phyloP scores from a whole-genome alignment of 2,797 vertebrate genomes.

The Aphelocoma californica region DNA sequence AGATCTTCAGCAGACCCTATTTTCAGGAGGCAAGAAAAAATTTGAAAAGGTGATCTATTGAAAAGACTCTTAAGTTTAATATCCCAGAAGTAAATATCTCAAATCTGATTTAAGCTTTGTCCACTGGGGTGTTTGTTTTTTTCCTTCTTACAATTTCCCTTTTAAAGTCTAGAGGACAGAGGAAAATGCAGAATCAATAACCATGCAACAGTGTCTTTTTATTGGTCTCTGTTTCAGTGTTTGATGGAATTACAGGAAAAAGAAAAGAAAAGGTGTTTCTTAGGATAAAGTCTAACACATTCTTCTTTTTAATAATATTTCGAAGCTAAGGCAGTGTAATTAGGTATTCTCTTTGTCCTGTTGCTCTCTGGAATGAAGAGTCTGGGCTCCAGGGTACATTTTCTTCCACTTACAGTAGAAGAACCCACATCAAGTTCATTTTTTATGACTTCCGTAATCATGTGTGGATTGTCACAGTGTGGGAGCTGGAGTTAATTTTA shows the following conservation, averaged over 20 bases:
- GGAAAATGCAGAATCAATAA: slow-evolving; percentile 14
- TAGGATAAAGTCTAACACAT: neutral
- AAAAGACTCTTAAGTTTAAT: neutral
- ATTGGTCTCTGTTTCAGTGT: neutral
- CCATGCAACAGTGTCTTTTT: neutral
- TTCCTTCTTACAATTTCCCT: neutral
- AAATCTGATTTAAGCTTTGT: neutral
- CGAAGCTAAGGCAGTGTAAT: neutral
- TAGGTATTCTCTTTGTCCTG: neutral
- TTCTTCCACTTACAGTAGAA: neutral
- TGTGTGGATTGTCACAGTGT: slow-evolving; percentile 15
- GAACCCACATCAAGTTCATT: neutral
- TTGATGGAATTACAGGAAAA: neutral
- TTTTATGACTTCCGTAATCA: slow-evolving; percentile 6
- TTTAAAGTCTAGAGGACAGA: neutral
- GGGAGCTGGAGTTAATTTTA: slow-evolving; percentile 39
- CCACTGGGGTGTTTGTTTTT: neutral
- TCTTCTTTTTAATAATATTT: slow-evolving; percentile 13
- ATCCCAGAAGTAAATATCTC: neutral
- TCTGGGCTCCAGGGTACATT: neutral
- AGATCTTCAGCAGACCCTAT: neutral
- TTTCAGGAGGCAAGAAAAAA: neutral
- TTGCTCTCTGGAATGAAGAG: neutral
- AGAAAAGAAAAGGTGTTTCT: neutral
- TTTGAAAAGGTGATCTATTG: neutral